Conservation (phyloP, 2,113 vertebrate genomes). For the Tympanuchus pallidicinctus region DNA sequence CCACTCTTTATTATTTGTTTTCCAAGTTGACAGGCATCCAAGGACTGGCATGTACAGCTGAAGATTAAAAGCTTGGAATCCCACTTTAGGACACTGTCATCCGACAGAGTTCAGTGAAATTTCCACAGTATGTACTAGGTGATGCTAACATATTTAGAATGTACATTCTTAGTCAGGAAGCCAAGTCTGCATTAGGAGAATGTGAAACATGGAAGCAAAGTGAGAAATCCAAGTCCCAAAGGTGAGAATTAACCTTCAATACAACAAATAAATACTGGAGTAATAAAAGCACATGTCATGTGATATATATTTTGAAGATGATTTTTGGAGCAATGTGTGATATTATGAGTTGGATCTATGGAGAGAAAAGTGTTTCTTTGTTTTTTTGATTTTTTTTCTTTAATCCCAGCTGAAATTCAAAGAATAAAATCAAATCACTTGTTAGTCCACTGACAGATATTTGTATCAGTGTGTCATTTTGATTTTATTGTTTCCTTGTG, state of each 20-base stretch:
- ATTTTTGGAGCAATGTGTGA: background rate
- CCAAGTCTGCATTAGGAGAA: background rate
- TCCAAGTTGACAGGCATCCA: background rate
- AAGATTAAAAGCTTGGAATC: background rate
- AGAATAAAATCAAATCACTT: conserved; percentile 19
- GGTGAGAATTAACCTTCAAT: conserved; percentile 13
- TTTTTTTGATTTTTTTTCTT: background rate
- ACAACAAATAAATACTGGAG: background rate
- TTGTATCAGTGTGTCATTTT: conserved; percentile 4
- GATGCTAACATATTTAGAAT: background rate
- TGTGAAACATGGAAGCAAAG: background rate
- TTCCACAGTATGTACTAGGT: background rate
- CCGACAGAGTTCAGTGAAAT: background rate
- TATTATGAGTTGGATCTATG: background rate
- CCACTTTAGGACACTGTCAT: background rate
- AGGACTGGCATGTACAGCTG: background rate
- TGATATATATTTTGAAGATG: background rate
- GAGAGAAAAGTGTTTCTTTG: background rate
- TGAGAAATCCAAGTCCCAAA: background rate
- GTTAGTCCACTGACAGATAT: background rate
- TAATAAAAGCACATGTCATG: background rate
- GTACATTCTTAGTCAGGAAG: background rate
- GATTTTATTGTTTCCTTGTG: conserved; percentile 35
- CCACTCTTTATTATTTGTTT: background rate
- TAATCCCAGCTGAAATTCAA: conserved; percentile 1